A percentile compares a stretch with the other conserved stretches of the same genome.
Evolutionary conservation across 2,888 invertebrate species (phyloP).

Genomic region (Lordiphosa fenestrarum): DNA sequence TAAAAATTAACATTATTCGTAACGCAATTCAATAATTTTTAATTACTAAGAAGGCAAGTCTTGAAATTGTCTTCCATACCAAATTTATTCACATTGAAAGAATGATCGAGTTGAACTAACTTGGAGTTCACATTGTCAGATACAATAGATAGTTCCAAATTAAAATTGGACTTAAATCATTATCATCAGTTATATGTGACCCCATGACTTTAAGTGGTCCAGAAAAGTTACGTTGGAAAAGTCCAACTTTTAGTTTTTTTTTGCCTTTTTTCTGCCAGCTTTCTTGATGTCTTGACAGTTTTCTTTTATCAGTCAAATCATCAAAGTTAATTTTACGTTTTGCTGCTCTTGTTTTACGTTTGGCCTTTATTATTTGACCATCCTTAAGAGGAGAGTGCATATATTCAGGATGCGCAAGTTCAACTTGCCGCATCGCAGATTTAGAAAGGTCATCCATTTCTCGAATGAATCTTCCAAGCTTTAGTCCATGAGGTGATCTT

Average conservation of each 20-base stretch:
- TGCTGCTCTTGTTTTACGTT: neutral
- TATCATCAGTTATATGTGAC: too few relatives aligned
- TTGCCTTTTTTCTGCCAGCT: conserved; percentile 5
- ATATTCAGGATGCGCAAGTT: neutral
- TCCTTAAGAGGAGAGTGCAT: neutral
- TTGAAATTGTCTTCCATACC: too few relatives aligned
- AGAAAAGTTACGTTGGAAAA: conserved; percentile 2
- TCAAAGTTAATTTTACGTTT: too few relatives aligned
- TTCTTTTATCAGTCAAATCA: too few relatives aligned
- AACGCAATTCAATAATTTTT: neutral
- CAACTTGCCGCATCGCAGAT: neutral
- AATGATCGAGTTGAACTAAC: too few relatives aligned
- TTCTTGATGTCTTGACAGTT: neutral
- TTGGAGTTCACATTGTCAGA: neutral
- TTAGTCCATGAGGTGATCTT: neutral
- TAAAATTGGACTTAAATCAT: neutral
- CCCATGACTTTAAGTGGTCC: neutral
- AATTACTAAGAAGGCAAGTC: too few relatives aligned
- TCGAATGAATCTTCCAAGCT: neutral
- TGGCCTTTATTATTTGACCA: neutral
- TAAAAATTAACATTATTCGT: neutral
- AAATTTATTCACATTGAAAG: too few relatives aligned
- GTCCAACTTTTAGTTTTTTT: conserved; percentile 1
- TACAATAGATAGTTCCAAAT: neutral
- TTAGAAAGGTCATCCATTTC: neutral